Base-by-base conservation (phyloP, 2,888 invertebrate genomes). In the Drosophila peninsularis region DNA sequence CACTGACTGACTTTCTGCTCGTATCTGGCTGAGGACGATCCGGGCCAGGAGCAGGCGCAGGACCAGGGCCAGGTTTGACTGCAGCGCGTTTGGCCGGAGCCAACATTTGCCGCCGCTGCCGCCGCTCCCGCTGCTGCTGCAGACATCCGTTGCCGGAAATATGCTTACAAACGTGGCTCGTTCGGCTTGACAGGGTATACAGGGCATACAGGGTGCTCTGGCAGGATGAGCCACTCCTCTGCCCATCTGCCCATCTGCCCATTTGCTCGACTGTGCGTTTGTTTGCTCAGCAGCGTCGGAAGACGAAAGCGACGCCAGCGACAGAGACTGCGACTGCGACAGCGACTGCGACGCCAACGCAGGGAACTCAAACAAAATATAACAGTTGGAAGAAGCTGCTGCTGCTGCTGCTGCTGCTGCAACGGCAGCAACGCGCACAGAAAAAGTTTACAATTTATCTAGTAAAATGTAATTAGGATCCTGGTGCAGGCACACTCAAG, bases 391-490 rank as follows among this genome's bases (percentile, higher is more conserved):
- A 82, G 86, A 86, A 78, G 88, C 68, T 70, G 55, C 68, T 70
- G 30, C 24, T 37, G 66, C 67, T 27, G 45, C 27, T 45, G 82
- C 68, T 68, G 45, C 32, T 39, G 67, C 68, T 63, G 61, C 63
- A 66, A 47, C 61, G 39, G 64, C 73, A 55, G 70, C 65, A 80
- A 73, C 78, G 81, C 71, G 81, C 81, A 76, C 85, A 71, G 82
- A 76, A 83, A 90, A 90, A 89, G 85, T 90, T 89, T 88, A 89
- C 85, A 89, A 90, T 91, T 89, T 90, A 91, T 90, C 89, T 90
- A 90, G 90, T 90, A 90, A 91, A 91, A 91, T 91, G 91, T 91
- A 91, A 91, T 91, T 91, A 91, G 89, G 90, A 91, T 90, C 83
- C 90, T 80, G 78, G 82, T 75, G 74, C 88, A 78, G 72, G 77